phyloP scores from a whole-genome alignment of 2,888 invertebrate species.

The Arenicola marina region DNA sequence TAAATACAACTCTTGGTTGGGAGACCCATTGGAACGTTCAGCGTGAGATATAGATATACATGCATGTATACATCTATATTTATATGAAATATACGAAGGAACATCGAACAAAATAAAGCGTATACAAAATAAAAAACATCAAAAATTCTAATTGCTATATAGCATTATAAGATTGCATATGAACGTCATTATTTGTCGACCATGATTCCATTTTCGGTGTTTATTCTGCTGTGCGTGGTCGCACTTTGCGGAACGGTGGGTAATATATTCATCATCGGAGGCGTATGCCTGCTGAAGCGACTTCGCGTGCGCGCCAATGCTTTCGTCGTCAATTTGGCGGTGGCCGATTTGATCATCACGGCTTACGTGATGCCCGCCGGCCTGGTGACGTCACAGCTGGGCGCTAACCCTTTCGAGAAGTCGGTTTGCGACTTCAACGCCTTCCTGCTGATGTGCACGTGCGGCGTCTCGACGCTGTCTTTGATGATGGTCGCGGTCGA shows the following conservation, averaged over 20 bases:
- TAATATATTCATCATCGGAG: conserved; percentile 24
- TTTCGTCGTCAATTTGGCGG: conserved; percentile 26
- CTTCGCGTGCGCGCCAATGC: conserved; percentile 22
- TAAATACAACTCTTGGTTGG: too few relatives aligned
- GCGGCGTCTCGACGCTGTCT: conserved; percentile 20
- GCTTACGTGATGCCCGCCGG: conserved; percentile 28
- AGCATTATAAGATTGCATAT: too few relatives aligned
- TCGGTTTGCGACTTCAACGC: conserved; percentile 22
- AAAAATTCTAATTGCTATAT: too few relatives aligned
- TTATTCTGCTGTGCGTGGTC: too few relatives aligned
- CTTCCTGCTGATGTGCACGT: conserved; percentile 20
- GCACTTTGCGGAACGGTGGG: conserved; percentile 23
- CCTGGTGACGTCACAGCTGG: conserved; percentile 17
- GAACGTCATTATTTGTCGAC: too few relatives aligned
- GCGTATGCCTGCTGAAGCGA: conserved; percentile 13
- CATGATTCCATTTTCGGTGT: too few relatives aligned
- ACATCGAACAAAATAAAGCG: too few relatives aligned
- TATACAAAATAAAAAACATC: too few relatives aligned
- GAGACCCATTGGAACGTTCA: too few relatives aligned
- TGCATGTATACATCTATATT: too few relatives aligned
- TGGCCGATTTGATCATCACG: conserved; percentile 24
- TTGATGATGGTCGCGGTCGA: conserved; percentile 28
- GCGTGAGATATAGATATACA: too few relatives aligned
- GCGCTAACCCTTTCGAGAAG: conserved; percentile 8
- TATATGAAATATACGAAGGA: too few relatives aligned